phyloP scores from a whole-genome alignment of 2,888 invertebrate species.

The Drosophila emarginata region DNA sequence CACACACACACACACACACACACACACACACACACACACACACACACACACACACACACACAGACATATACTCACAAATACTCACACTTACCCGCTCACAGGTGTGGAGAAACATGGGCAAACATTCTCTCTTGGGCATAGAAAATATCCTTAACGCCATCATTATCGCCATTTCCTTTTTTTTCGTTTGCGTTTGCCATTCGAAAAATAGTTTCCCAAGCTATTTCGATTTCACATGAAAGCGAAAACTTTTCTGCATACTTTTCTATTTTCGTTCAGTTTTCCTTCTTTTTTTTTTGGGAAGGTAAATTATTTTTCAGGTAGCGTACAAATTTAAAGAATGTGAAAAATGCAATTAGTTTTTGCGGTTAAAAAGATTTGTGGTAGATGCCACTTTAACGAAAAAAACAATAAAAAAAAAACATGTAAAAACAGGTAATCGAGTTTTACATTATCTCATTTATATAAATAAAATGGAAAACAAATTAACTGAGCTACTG shows the following conservation, averaged over 20 bases:
- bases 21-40: not conserved
- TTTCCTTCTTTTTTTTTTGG: not conserved
- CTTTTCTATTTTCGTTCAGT: slow-evolving; percentile 19
- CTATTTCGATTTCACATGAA: slow-evolving; percentile 9
- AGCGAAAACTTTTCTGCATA: slow-evolving; percentile 32
- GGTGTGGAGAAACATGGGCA: slow-evolving; percentile 26
- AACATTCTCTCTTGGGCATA: slow-evolving; percentile 18
- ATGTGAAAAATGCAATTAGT: slow-evolving; percentile 19
- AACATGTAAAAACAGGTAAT: not conserved
- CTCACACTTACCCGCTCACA: not conserved
- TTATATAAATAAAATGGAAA: slow-evolving; percentile 30
- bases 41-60: not conserved
- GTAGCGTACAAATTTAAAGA: slow-evolving; percentile 19
- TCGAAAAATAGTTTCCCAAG: slow-evolving; percentile 42
- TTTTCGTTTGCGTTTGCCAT: slow-evolving; percentile 40
- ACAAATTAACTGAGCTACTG: slow-evolving; percentile 25
- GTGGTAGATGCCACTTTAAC: not conserved
- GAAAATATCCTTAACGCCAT: slow-evolving; percentile 47
- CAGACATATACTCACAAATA: not conserved
- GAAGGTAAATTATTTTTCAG: slow-evolving; percentile 42
- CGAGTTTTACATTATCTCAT: slow-evolving; percentile 17
- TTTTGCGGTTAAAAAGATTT: slow-evolving; percentile 1
- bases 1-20: not conserved
- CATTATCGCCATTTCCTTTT: slow-evolving; percentile 44
- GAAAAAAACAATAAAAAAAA: not conserved